Percentiles rank a stretch among this genome's conserved stretches.
phyloP scores from a whole-genome alignment of 1,140 invertebrate genomes.

The Harpegnathos saltator region DNA sequence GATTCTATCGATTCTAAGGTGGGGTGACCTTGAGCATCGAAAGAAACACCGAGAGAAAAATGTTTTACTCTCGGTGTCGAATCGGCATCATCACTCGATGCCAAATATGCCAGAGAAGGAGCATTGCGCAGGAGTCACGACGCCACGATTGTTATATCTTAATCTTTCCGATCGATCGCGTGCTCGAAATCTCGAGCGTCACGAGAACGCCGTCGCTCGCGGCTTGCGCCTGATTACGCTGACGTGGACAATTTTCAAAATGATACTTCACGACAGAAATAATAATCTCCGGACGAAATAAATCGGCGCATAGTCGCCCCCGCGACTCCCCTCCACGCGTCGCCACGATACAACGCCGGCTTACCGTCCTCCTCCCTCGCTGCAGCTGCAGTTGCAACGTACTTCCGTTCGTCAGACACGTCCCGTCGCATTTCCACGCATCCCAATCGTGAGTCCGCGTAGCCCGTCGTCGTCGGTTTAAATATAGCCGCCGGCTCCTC shows the following conservation, averaged over 20 bases:
- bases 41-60: too few relatives aligned
- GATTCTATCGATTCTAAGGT: too few relatives aligned
- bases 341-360: slow-evolving; percentile 20
- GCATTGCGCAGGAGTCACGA: too few relatives aligned
- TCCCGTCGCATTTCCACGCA: slow-evolving; percentile 73
- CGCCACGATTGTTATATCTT: too few relatives aligned
- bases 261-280: not conserved
- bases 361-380: slow-evolving; percentile 43
- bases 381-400: slow-evolving; percentile 70
- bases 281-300: slow-evolving; percentile 22
- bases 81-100: too few relatives aligned
- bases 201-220: not conserved
- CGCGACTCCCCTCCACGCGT: not conserved
- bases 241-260: not conserved
- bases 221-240: not conserved
- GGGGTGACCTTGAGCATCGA: too few relatives aligned
- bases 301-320: not conserved
- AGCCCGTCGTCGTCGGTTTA: slow-evolving; percentile 63
- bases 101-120: too few relatives aligned
- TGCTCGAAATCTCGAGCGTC: too few relatives aligned
- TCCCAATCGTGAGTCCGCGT: slow-evolving; percentile 66
- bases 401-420: slow-evolving; percentile 76
- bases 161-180: too few relatives aligned
- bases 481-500: slow-evolving; percentile 70
- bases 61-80: too few relatives aligned